Evolutionary conservation across 2,797 vertebrate genomes (phyloP).

Genomic region (Ispidina picta): DNA sequence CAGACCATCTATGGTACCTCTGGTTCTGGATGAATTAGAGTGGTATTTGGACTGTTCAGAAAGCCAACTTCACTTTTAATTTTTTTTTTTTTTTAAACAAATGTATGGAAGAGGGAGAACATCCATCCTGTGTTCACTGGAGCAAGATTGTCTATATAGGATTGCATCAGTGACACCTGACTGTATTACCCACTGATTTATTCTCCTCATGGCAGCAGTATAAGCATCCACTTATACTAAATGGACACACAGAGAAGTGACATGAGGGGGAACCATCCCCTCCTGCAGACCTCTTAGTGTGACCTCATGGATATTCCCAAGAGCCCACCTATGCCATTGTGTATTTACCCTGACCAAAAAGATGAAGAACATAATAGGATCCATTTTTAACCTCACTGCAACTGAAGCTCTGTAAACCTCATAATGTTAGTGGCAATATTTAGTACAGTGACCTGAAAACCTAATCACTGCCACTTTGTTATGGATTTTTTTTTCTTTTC

Average conservation of each 20-base stretch:
- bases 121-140: not conserved
- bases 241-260: not conserved
- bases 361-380: not conserved
- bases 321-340: not conserved
- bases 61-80: not conserved
- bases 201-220: not conserved
- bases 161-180: not conserved
- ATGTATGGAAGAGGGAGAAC: not conserved
- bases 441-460: not conserved
- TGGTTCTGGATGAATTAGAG: not conserved
- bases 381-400: not conserved
- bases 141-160: not conserved
- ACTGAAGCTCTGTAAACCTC: not conserved
- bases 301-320: accelerated
- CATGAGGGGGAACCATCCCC: not conserved
- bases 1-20: not conserved
- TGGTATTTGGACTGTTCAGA: not conserved
- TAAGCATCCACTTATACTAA: not conserved
- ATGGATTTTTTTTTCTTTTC: not conserved
- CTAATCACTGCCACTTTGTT: not conserved
- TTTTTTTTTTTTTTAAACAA: not conserved
- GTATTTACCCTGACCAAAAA: not conserved
- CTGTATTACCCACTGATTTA: not conserved
- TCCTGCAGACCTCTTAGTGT: not conserved
- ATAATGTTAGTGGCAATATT: not conserved